These are phyloP conservation scores for Scyliorhinus canicula DNA, from an alignment of 2,797 vertebrate species.

Conservation along the genomic window DNA sequence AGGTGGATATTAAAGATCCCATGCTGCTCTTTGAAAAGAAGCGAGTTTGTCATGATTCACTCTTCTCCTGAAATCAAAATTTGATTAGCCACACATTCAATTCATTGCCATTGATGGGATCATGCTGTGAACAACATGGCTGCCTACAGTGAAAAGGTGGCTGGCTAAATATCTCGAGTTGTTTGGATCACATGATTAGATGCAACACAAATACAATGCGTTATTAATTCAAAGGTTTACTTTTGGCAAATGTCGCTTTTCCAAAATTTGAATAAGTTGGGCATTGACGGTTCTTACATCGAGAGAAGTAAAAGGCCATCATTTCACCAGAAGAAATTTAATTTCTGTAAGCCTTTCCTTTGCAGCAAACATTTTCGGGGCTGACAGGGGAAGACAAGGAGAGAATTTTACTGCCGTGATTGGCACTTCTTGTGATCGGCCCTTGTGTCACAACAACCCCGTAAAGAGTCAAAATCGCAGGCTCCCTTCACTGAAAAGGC, in stretches of 20 bases:
- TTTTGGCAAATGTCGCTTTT: neutral
- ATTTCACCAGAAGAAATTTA: neutral
- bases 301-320: neutral
- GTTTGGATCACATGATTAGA: neutral
- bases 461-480: neutral
- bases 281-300: neutral
- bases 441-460: neutral
- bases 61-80: neutral
- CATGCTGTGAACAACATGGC: neutral
- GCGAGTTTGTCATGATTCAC: neutral
- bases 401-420: neutral
- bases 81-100: neutral
- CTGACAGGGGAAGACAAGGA: neutral
- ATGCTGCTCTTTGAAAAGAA: neutral
- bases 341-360: neutral
- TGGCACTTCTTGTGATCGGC: neutral
- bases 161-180: neutral
- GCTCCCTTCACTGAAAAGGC: neutral
- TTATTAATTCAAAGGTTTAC: neutral
- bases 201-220: neutral
- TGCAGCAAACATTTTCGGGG: neutral
- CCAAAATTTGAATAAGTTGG: neutral
- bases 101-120: neutral
- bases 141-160: neutral
- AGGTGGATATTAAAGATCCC: neutral